Percentiles rank a stretch among this genome's conserved stretches.
Conservation (phyloP, 2,113 vertebrate species). For the Chionis minor region DNA sequence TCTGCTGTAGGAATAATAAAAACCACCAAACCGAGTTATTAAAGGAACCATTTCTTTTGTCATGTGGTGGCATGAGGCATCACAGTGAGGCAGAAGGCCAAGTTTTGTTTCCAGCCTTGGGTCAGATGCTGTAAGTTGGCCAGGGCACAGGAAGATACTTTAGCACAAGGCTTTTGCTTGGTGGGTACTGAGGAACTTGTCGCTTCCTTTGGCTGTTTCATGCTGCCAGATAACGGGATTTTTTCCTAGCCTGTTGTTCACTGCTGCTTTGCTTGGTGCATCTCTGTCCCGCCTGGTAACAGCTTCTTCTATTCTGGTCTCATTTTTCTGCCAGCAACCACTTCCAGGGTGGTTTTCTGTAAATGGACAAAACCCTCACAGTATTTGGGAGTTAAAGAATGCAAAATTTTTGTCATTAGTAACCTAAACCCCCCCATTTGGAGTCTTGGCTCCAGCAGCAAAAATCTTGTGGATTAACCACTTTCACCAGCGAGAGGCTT, state of each 20-base stretch:
- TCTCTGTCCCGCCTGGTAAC: constrained; percentile 60
- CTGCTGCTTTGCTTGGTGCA: constrained; percentile 14
- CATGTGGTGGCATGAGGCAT: not conserved
- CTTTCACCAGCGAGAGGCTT: constrained; percentile 48
- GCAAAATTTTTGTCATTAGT: constrained; percentile 45
- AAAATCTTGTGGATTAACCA: constrained; percentile 62
- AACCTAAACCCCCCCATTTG: constrained; percentile 46
- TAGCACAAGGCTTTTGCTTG: constrained; percentile 35
- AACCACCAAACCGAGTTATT: not conserved
- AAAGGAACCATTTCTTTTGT: not conserved
- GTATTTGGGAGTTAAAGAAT: constrained; percentile 10
- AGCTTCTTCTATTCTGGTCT: constrained; percentile 56
- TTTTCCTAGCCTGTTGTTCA: constrained; percentile 16
- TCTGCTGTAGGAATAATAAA: not conserved
- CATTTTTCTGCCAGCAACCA: constrained; percentile 44
- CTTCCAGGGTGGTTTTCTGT: constrained; percentile 54
- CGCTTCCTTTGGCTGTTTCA: constrained; percentile 13
- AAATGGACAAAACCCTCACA: constrained; percentile 49
- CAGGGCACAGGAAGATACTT: constrained; percentile 9
- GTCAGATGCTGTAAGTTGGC: constrained; percentile 23
- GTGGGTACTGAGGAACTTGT: constrained; percentile 21
- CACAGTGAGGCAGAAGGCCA: not conserved
- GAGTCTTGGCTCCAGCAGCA: constrained; percentile 37
- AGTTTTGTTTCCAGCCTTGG: constrained; percentile 10
- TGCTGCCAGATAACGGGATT: constrained; percentile 45